phyloP scores from a whole-genome alignment of 2,888 invertebrate species.

The Drosophila peninsularis region DNA sequence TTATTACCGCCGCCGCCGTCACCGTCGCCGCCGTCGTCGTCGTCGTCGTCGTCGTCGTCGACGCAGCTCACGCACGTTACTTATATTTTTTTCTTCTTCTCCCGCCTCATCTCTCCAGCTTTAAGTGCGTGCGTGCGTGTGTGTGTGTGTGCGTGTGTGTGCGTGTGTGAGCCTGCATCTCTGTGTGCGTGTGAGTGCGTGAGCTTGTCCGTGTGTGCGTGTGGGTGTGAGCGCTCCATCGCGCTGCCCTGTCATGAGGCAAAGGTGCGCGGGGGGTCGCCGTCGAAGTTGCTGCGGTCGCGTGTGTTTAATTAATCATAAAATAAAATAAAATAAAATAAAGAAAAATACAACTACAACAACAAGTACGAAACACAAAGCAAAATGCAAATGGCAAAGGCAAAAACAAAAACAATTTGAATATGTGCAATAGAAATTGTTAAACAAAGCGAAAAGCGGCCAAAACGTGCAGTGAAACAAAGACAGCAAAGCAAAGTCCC shows the following conservation, averaged over 20 bases:
- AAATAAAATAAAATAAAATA: constrained; percentile 39
- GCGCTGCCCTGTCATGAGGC: constrained; percentile 20
- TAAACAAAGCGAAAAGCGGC: not conserved
- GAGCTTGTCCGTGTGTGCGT: constrained; percentile 18
- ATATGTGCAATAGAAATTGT: constrained; percentile 39
- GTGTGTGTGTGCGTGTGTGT: constrained; percentile 32
- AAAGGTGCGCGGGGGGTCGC: constrained; percentile 12
- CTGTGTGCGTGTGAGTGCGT: constrained; percentile 27
- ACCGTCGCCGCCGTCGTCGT: constrained; percentile 23
- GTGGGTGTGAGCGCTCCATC: constrained; percentile 15
- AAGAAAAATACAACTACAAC: constrained; percentile 11
- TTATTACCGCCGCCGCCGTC: constrained; percentile 50
- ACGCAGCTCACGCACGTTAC: constrained; percentile 58
- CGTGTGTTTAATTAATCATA: constrained; percentile 79
- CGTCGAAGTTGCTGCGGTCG: constrained; percentile 56
- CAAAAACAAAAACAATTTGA: constrained; percentile 16
- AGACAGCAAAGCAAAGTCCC: constrained; percentile 5
- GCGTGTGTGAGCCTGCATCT: constrained; percentile 13
- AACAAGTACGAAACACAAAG: no score
- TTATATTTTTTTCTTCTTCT: constrained; percentile 33
- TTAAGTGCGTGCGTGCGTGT: constrained; percentile 49
- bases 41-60: constrained; percentile 34
- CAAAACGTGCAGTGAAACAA: constrained; percentile 32
- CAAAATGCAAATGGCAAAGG: constrained; percentile 52
- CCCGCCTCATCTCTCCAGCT: constrained; percentile 35